Conservation (phyloP, 2,797 vertebrate species). For the Schizopygopsis pylzovi region DNA sequence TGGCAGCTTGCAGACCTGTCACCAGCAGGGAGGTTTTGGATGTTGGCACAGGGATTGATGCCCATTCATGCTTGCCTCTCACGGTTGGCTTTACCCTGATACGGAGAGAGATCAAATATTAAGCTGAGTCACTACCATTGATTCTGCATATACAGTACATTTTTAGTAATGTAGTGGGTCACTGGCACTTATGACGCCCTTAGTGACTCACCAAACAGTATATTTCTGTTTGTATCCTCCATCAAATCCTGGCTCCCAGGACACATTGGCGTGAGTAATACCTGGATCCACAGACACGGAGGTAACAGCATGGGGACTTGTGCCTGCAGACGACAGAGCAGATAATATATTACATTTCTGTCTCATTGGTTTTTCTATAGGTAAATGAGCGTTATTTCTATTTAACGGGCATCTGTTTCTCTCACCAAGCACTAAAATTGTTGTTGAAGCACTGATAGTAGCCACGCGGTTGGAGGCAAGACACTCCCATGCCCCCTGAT, state of each 20-base stretch:
- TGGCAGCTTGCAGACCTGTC: slow-evolving; percentile 83
- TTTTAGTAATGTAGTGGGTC: neutral
- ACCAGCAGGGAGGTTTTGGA: slow-evolving; percentile 85
- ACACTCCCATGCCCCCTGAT: slow-evolving; percentile 92
- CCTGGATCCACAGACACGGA: slow-evolving; percentile 82
- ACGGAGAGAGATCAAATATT: neutral
- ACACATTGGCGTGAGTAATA: slow-evolving; percentile 85
- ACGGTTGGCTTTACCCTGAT: slow-evolving; percentile 85
- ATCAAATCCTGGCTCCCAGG: slow-evolving; percentile 94
- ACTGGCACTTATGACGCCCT: neutral
- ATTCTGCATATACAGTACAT: neutral
- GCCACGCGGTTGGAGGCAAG: slow-evolving; percentile 87
- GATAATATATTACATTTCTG: neutral
- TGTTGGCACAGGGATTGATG: slow-evolving; percentile 85
- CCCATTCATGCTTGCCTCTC: slow-evolving; percentile 91
- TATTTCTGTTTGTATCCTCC: slow-evolving; percentile 94
- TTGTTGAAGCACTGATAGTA: slow-evolving; percentile 80
- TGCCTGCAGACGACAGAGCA: slow-evolving; percentile 76
- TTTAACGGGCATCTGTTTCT: neutral
- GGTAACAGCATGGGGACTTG: slow-evolving; percentile 88
- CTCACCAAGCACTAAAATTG: slow-evolving; percentile 89
- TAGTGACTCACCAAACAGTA: slow-evolving; percentile 87
- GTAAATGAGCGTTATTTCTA: neutral
- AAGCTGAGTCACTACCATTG: neutral
- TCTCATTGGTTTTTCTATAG: neutral